These are phyloP conservation scores for Cyanoderma ruficeps DNA, from an alignment of 2,113 vertebrate species.

Conservation along the genomic window DNA sequence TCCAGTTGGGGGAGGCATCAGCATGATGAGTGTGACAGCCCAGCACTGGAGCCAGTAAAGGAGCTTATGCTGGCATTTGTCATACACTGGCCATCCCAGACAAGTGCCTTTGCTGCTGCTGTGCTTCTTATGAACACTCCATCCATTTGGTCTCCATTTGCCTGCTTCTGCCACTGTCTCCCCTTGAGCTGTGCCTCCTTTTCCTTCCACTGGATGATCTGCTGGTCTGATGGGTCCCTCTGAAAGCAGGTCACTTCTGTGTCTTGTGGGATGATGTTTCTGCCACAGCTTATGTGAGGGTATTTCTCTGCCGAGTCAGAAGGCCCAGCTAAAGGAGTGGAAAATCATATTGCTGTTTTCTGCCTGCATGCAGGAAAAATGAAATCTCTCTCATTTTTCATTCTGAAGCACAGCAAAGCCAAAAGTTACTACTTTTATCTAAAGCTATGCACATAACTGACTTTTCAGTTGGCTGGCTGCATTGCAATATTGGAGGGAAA, in stretches of 20 bases:
- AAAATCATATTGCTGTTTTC: constrained; percentile 29
- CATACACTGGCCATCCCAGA: neutral
- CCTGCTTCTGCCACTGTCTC: neutral
- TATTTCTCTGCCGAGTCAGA: neutral
- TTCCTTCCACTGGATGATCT: neutral
- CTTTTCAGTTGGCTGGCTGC: constrained; percentile 10
- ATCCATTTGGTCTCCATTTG: neutral
- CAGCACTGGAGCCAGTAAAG: neutral
- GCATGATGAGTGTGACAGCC: neutral
- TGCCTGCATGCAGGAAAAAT: neutral
- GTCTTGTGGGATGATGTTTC: neutral
- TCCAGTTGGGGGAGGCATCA: neutral
- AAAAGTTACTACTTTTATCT: constrained; percentile 48
- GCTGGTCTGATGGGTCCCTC: neutral
- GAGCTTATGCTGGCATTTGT: neutral
- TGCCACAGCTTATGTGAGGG: neutral
- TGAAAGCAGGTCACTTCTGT: neutral
- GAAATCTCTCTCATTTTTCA: constrained; percentile 1
- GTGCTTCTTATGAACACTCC: accelerated
- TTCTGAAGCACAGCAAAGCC: neutral
- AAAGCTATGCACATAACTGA: constrained; percentile 10
- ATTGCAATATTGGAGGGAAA: constrained; percentile 10
- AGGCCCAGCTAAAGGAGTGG: neutral
- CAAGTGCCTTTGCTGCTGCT: neutral
- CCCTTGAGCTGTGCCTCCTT: neutral